Base-by-base conservation (phyloP, 2,797 vertebrate genomes). In the Pseudocheirus occidentalis region DNA sequence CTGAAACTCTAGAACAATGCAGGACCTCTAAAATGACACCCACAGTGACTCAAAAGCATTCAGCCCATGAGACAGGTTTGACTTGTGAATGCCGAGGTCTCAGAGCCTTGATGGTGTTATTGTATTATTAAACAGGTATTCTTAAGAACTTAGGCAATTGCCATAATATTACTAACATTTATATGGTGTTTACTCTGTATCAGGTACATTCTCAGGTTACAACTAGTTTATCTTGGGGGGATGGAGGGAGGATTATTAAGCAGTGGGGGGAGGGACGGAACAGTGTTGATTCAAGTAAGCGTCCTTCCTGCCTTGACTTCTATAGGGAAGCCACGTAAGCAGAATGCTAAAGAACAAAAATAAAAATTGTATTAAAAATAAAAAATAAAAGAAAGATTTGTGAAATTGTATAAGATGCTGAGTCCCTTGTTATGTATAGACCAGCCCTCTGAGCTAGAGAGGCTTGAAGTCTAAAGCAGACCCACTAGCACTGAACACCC, bases 281-380 rank as follows among this genome's bases (percentile, higher is more conserved):
- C 57, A 95, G 53, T 89, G 66, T 93, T 90, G 93, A 93, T 94
- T 95, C 95, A 96, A 97, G 96, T 96, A 94, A 92, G 96, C 95
- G 95, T 94, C 95, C 92, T 95, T 90, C 91, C 92, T 91, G 9
- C 89, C 90, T 94, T 34, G 16, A 55, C 89, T 0, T 3, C 95
- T 55, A 29, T 56, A 90, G 93, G 93, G 96, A 95, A 2, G n/a
- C 66, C 66, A 40, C 9, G 66, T 73, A 93, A 93, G 94, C 90
- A 73, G 96, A 96, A 96, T 89, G 95, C 81, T 91, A 46, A 95
- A 94, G 90, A 92, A 73, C 92, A 95, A 90, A 59, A 28, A 52
- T 94, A 90, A 54, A 40, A 57, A 95, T 92, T 94, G n/a, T n/a
- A n/a, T n/a, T n/a, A n/a, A n/a, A n/a, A n/a, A n/a, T n/a, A n/a